Evolutionary conservation across 64 coral and sea anemone species (phyloP).

Genomic region (Montipora cactus): DNA sequence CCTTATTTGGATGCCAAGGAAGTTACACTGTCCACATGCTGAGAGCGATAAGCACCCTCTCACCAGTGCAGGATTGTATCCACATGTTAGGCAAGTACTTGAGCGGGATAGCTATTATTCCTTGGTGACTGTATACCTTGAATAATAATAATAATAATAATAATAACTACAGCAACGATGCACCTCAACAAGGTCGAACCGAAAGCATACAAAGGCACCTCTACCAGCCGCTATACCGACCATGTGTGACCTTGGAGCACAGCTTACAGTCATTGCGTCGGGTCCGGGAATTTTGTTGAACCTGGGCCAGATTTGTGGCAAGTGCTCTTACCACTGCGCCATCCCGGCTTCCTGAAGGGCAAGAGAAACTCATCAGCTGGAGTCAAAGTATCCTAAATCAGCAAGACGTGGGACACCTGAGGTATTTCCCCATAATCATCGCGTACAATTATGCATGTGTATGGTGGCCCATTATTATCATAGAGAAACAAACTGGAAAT

Average conservation of each 20-base stretch:
- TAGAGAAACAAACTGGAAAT: no score
- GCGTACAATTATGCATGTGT: constrained; percentile 76
- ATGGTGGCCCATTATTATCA: no score
- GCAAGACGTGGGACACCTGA: constrained; percentile 36
- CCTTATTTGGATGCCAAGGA: constrained; percentile 59
- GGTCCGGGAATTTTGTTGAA: no score
- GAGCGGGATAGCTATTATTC: constrained; percentile 32
- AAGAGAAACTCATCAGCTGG: constrained; percentile 51
- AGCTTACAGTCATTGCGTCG: no score
- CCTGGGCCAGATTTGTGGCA: no score
- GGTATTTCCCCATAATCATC: constrained; percentile 64
- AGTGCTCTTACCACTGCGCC: no score
- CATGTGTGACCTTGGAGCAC: no score
- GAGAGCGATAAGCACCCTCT: constrained; percentile 8
- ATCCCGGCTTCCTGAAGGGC: no score
- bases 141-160: neutral
- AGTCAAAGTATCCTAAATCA: constrained; percentile 29
- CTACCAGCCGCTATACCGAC: no score
- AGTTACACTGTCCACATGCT: constrained; percentile 5
- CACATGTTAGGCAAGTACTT: constrained; percentile 31
- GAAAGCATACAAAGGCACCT: no score
- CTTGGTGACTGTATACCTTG: constrained; percentile 23
- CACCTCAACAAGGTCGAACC: no score
- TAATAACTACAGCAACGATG: no score
- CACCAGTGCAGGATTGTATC: constrained; percentile 10